Base-by-base conservation (phyloP, 2,797 vertebrate species). In the Rhinoraja longicauda region DNA sequence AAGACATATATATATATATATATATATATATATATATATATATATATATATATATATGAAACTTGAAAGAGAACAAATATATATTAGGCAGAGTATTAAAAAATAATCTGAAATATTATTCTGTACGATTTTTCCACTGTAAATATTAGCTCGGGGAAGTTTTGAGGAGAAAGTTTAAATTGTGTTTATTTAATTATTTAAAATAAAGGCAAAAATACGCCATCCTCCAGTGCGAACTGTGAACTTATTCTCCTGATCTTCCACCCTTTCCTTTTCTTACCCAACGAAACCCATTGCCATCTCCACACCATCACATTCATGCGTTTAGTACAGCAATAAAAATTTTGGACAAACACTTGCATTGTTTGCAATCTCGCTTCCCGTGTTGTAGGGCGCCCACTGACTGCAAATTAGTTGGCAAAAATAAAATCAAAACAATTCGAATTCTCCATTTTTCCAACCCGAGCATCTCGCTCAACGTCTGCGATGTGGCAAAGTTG, bases 221-320 rank as follows among this genome's bases (percentile, higher is more conserved):
- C 24, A 21, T 19, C n/a, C 59, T 88, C 8, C 26, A n/a, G 67
- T 0, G 15, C 90, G 26, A 53, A 73, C 70, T 73, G 36, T 72
- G 57, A 90, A 70, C 86, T 70, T 90, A 70, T 64, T 70, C 88
- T 90, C 21, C 64, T 90, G 36, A 90, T 21, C 32, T 90, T 24
- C 24, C 36, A 26, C 10, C 90, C 39, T 75, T 53, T 32, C 2
- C 29, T 24, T 26, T 72, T 29, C 32, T 73, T 36, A 39, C 67
- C 36, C 82, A 59, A 24, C 70, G 70, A 67, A 67, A 15, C 64
- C 64, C 19, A 67, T 64, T 67, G 64, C 84, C 13, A 12, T 32
- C 70, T 17, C 9, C 15, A 88, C 7, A 64, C 1, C 2, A 77
- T 13, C 79, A 79, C 62, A 36, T 36, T 19, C 86, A 29, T 39